Conservation (phyloP, 53 echinoderm and acorn worm genomes). For the Echinarachnius parma region DNA sequence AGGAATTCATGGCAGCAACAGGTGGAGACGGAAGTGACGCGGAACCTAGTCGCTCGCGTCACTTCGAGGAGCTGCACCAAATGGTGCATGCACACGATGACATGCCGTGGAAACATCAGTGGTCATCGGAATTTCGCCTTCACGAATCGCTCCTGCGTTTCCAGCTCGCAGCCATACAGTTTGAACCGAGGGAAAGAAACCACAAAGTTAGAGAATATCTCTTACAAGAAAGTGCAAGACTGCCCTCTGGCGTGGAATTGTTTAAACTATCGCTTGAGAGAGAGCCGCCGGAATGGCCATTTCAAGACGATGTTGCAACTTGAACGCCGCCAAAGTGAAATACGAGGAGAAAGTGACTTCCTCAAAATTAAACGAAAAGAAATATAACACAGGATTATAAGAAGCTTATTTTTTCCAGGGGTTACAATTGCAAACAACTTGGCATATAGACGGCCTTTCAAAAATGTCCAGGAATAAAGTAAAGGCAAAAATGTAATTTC, state of each 20-base stretch:
- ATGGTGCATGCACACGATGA: conserved; percentile 31
- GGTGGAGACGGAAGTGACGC: not conserved
- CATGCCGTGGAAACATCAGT: conserved; percentile 29
- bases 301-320: no score
- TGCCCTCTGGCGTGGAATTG: conserved; percentile 54
- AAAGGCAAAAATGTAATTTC: no score
- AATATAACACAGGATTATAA: no score
- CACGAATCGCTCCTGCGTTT: conserved; percentile 60
- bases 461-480: no score
- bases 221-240: conserved; percentile 35
- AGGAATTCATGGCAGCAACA: conserved; percentile 18
- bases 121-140: conserved; percentile 49
- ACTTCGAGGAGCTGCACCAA: conserved; percentile 38
- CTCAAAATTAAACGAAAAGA: no score
- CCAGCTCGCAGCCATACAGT: conserved; percentile 73
- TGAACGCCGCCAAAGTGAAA: no score
- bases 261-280: conserved; percentile 56
- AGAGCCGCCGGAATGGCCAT: conserved; percentile 50
- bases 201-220: conserved; percentile 44
- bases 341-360: no score
- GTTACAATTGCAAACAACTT: no score
- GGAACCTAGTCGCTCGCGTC: conserved; percentile 1
- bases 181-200: conserved; percentile 26
- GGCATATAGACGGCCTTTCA: no score
- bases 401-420: no score